Base-by-base conservation (phyloP, 2,888 invertebrate genomes). In the Cecidostiba fungosa region DNA sequence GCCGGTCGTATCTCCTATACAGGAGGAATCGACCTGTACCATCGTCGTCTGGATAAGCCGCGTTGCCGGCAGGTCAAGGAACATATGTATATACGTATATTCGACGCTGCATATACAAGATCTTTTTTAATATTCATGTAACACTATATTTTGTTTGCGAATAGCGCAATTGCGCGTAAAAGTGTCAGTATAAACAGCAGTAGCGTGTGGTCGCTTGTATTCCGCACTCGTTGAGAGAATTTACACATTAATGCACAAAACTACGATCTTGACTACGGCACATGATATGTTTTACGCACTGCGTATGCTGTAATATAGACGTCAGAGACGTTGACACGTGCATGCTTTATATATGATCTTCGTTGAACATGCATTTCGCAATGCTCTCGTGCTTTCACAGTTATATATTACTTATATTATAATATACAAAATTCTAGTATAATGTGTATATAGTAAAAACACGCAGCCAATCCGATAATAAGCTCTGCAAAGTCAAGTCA, bases 161-260 rank as follows among this genome's bases (percentile, higher is more conserved):
- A 77, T 39, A 43, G 32, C 50, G 26, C 47, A 19, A 50, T 43
- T n/a, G 36, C 47, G 36, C 16, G 19, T 23, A 29, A 10, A 26
- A n/a, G 26, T 69, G 54, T 8, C 70, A 70, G 36, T 3, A 6
- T n/a, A n/a, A n/a, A n/a, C n/a, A n/a, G n/a, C n/a, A n/a, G n/a
- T n/a, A n/a, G n/a, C n/a, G n/a, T n/a, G 70, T 14, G n/a, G 39
- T n/a, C 74, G 66, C 77, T 82, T 66, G 85, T 78, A 78, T 85
- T 82, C 82, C 69, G 82, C 74, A 82, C 85, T 81, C 70, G 80
- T 85, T 77, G 76, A 84, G 80, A 85, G 74, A 70, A 43, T 79
- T 80, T 80, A 80, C 76, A 72, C 23, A 74, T 43, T 77, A n/a
- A 54, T 23, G 43, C n/a, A 39, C 66, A 77, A 85, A 85, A 72